A percentile compares a stretch with the other conserved stretches of the same genome.
Evolutionary conservation across 2,113 vertebrate genomes (phyloP).

Genomic region (Todiramphus saurophagus): DNA sequence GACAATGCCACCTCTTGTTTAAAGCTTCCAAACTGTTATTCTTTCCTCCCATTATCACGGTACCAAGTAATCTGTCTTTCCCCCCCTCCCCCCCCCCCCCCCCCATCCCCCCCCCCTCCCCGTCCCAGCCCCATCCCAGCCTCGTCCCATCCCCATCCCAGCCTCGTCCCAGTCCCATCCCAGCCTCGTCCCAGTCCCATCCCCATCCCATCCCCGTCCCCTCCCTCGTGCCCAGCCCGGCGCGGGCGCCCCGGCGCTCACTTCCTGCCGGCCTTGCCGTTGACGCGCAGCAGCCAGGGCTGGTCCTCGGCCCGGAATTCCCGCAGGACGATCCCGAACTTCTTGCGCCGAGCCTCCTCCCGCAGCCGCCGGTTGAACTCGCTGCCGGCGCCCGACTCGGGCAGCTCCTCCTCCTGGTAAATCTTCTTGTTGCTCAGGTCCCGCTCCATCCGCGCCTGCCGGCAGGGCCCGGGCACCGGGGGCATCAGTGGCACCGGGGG

Average conservation of each 20-base stretch:
- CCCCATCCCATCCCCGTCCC: too few relatives aligned
- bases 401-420: not conserved
- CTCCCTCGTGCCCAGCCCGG: not conserved
- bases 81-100: not conserved
- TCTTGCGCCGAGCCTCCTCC: not conserved
- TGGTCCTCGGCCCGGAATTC: not conserved
- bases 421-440: not conserved
- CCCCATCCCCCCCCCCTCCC: not conserved
- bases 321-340: not conserved
- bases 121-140: too few relatives aligned
- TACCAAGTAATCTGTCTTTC: conserved; percentile 48
- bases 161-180: too few relatives aligned
- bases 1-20: not conserved
- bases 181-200: too few relatives aligned
- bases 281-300: not conserved
- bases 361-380: not conserved
- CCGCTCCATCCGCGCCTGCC: not conserved
- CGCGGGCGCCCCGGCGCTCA: not conserved
- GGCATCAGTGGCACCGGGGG: too few relatives aligned
- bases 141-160: too few relatives aligned
- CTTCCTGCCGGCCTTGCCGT: not conserved
- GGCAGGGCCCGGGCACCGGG: too few relatives aligned
- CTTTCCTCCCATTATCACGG: not conserved
- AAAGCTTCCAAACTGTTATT: conserved; percentile 1
- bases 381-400: not conserved